phyloP scores from a whole-genome alignment of 2,888 invertebrate genomes.

The Cosmopolites sordidus region DNA sequence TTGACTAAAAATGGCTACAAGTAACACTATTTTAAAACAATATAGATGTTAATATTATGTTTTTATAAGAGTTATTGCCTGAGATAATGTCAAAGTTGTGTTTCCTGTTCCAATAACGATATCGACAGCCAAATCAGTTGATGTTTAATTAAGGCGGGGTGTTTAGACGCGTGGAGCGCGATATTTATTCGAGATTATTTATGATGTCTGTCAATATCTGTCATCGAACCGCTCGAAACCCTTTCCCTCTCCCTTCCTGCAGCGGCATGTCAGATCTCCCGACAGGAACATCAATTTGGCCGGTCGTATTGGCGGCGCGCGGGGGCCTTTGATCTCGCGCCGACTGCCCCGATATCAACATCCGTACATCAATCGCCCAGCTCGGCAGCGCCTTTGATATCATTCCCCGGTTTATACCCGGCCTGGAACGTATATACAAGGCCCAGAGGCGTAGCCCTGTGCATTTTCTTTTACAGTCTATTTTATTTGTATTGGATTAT shows the following conservation, averaged over 20 bases:
- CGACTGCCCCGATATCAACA: constrained; percentile 44
- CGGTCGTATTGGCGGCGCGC: constrained; percentile 6
- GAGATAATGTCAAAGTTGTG: too few species aligned
- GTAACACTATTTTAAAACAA: too few species aligned
- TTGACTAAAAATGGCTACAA: too few species aligned
- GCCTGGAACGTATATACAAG: constrained; percentile 8
- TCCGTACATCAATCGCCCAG: constrained; percentile 45
- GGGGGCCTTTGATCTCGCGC: constrained; percentile 39
- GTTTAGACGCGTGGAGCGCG: constrained; percentile 1
- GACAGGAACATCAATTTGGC: constrained; percentile 14
- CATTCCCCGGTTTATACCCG: constrained; percentile 27
- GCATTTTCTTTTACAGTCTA: too few species aligned
- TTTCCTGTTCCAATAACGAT: too few species aligned
- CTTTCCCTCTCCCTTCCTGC: background rate
- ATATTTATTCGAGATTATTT: background rate
- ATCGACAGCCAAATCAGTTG: too few species aligned
- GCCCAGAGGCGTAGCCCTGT: constrained; percentile 6
- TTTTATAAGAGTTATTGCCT: too few species aligned
- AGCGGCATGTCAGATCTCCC: background rate
- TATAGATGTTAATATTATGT: too few species aligned
- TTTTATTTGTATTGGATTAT: too few species aligned
- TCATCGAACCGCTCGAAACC: background rate
- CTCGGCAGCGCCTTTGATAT: constrained; percentile 21
- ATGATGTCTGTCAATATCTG: too few species aligned
- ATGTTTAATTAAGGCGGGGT: background rate